A percentile compares a stretch with the other conserved stretches of the same genome.
Evolutionary conservation across 2,888 invertebrate genomes (phyloP).

Genomic region (Cheilosia grossa): DNA sequence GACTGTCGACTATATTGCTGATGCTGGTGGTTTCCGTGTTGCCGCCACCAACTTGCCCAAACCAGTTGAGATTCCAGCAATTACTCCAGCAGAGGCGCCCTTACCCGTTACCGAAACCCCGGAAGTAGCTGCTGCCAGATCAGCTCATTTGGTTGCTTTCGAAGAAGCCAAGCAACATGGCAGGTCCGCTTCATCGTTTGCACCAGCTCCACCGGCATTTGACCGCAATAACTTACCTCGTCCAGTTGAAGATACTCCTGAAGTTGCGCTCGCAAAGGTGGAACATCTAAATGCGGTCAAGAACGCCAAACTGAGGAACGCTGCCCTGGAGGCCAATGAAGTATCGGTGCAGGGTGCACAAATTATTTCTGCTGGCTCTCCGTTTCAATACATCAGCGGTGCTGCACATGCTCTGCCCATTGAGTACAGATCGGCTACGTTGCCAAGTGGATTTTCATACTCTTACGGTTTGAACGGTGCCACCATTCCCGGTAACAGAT

Average conservation of each 20-base stretch:
- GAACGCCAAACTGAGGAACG: constrained; percentile 77
- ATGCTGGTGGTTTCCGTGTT: constrained; percentile 86
- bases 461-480: constrained; percentile 57
- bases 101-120: constrained; percentile 77
- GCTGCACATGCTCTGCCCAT: constrained; percentile 30
- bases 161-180: constrained; percentile 78
- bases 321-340: constrained; percentile 64
- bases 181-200: constrained; percentile 28
- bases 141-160: constrained; percentile 78
- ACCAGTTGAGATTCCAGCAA: constrained; percentile 77
- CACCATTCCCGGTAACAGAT: constrained; percentile 47
- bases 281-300: constrained; percentile 80
- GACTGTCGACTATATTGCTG: constrained; percentile 85
- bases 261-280: constrained; percentile 81
- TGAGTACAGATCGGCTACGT: constrained; percentile 40
- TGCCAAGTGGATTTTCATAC: constrained; percentile 64
- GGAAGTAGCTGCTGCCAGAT: constrained; percentile 78
- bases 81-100: constrained; percentile 67
- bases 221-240: constrained; percentile 73
- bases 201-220: constrained; percentile 3
- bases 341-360: constrained; percentile 31
- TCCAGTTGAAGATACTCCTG: constrained; percentile 83
- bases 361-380: constrained; percentile 33
- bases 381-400: constrained; percentile 50
- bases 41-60: constrained; percentile 86